Conservation (phyloP, 2,888 invertebrate genomes). For the Dioctria linearis region DNA sequence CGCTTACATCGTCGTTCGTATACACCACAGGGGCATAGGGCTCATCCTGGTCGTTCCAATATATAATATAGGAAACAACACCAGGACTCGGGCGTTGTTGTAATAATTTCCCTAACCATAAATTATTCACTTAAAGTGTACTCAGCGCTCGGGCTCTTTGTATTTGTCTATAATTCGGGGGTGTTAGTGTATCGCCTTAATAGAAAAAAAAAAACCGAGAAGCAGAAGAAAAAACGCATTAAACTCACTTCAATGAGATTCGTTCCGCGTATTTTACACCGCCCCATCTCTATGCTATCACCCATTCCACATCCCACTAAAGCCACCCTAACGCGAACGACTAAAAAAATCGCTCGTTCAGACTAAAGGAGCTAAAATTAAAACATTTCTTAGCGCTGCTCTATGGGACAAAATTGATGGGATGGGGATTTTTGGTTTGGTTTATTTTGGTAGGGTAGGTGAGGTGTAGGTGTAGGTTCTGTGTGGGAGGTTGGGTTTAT, state of each 20-base stretch:
- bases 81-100: conserved; percentile 20
- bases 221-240: conserved; percentile 50
- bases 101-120: conserved; percentile 55
- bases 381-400: conserved; percentile 39
- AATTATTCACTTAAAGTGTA: conserved; percentile 55
- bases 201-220: conserved; percentile 26
- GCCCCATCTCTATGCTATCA: neutral
- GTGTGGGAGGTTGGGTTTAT: conserved; percentile 1
- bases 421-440: too few relatives aligned
- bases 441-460: neutral
- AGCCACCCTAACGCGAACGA: neutral
- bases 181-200: conserved; percentile 26
- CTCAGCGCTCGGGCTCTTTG: neutral
- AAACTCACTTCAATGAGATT: conserved; percentile 55
- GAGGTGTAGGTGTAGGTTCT: neutral
- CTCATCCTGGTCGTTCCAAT: neutral
- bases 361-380: conserved; percentile 48
- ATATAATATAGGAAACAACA: neutral
- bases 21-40: conserved; percentile 1
- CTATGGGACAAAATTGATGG: too few relatives aligned
- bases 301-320: neutral
- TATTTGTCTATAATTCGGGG: conserved; percentile 6
- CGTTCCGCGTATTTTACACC: conserved; percentile 56
- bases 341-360: conserved; percentile 4
- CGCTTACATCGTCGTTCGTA: too few relatives aligned